A percentile compares a stretch with the other conserved stretches of the same genome.
Conservation (phyloP, 1,140 invertebrate species). For the Drosophila murphyi region DNA sequence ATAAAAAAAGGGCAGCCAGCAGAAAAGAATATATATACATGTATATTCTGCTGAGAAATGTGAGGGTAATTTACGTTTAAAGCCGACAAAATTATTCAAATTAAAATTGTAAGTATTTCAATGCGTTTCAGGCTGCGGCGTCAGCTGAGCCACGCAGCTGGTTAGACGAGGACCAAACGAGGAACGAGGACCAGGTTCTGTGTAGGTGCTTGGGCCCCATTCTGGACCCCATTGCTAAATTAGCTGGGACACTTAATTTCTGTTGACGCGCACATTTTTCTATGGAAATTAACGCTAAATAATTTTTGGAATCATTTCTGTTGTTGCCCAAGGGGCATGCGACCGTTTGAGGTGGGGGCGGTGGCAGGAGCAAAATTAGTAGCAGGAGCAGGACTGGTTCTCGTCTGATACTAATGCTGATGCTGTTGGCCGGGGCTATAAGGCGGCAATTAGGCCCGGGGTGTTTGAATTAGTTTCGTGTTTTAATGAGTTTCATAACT, state of each 20-base stretch:
- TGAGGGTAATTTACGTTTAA: slow-evolving; percentile 81
- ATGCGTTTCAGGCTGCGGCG: slow-evolving; percentile 61
- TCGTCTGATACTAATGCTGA: slow-evolving; percentile 20
- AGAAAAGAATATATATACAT: slow-evolving; percentile 48
- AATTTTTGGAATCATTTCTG: slow-evolving; percentile 73
- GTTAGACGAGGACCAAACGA: not conserved
- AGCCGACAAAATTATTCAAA: slow-evolving; percentile 82
- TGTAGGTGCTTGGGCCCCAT: slow-evolving; percentile 3
- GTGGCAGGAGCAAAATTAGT: not conserved
- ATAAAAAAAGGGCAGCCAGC: slow-evolving; percentile 42
- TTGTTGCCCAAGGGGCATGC: slow-evolving; percentile 53
- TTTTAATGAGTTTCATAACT: slow-evolving; percentile 83
- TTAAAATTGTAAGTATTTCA: slow-evolving; percentile 82
- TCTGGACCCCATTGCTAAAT: slow-evolving; percentile 72
- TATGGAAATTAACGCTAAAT: slow-evolving; percentile 82
- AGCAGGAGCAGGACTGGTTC: too few species aligned
- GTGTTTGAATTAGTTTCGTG: slow-evolving; percentile 82
- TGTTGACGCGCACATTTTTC: slow-evolving; percentile 82
- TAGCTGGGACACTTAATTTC: slow-evolving; percentile 82
- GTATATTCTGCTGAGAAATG: slow-evolving; percentile 58
- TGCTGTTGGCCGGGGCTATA: slow-evolving; percentile 51
- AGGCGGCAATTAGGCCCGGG: slow-evolving; percentile 80
- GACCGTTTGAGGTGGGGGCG: slow-evolving; percentile 7
- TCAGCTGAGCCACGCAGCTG: slow-evolving; percentile 47
- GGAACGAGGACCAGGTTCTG: slow-evolving; percentile 8